A percentile compares a stretch with the other conserved stretches of the same genome.
Evolutionary conservation across 2,888 invertebrate species (phyloP).

Genomic region (Synergus gifuensis): DNA sequence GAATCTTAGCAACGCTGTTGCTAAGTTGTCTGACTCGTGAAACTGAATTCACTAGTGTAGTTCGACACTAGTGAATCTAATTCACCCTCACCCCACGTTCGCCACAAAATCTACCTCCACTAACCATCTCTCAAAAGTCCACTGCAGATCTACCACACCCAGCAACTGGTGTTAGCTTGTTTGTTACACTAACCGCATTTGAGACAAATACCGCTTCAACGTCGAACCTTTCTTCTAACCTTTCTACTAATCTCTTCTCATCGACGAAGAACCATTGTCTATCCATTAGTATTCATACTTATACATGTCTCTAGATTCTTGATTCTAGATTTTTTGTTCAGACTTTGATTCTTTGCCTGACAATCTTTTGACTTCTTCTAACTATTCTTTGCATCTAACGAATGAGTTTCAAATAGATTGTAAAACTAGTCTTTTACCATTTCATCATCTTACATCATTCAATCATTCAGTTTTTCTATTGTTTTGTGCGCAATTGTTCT

Average conservation of each 20-base stretch:
- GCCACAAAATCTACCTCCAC: constrained; percentile 50
- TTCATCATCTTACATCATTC: background rate
- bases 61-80: constrained; percentile 47
- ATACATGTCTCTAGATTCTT: background rate
- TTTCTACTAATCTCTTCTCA: constrained; percentile 38
- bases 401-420: background rate
- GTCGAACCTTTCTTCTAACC: constrained; percentile 38
- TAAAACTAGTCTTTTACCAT: background rate
- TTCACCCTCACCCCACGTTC: constrained; percentile 30
- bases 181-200: constrained; percentile 73
- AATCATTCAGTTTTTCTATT: background rate
- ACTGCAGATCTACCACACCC: constrained; percentile 64
- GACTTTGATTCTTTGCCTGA: constrained; percentile 6
- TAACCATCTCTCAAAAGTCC: constrained; percentile 57
- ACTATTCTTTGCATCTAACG: constrained; percentile 19
- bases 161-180: constrained; percentile 77
- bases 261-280: background rate
- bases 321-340: background rate
- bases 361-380: background rate
- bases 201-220: constrained; percentile 73
- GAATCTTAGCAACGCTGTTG: constrained; percentile 59
- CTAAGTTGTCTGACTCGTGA: constrained; percentile 44
- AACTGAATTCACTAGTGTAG: constrained; percentile 47
- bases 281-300: background rate
- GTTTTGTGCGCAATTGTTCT: too few species aligned